A percentile compares a stretch with the other conserved stretches of the same genome.
These are phyloP conservation scores for Gambusia yucatana DNA, from an alignment of 2,797 vertebrate species.

Conservation along the genomic window DNA sequence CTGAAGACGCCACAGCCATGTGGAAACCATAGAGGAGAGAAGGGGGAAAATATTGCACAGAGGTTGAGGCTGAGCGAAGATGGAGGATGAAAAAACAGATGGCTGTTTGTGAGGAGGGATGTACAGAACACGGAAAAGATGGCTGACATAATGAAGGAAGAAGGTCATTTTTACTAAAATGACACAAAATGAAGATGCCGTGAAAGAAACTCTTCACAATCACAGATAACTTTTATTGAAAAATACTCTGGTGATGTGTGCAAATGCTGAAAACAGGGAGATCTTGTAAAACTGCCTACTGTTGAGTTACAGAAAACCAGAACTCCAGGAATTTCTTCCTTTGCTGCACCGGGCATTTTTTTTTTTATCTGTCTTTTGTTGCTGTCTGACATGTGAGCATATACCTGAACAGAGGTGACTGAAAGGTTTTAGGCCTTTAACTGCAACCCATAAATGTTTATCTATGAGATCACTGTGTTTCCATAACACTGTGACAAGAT, in stretches of 20 bases:
- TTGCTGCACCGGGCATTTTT: slow-evolving; percentile 11
- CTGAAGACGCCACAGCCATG: slow-evolving; percentile 38
- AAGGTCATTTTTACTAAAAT: background rate
- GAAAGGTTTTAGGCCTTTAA: slow-evolving; percentile 41
- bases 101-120: background rate
- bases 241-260: slow-evolving; percentile 1
- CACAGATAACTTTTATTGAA: background rate
- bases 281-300: slow-evolving; percentile 37
- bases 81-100: slow-evolving; percentile 14
- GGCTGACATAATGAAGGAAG: slow-evolving; percentile 5
- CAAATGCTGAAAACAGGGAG: slow-evolving; percentile 42
- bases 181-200: background rate
- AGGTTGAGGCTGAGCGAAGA: background rate
- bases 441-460: slow-evolving; percentile 55
- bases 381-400: slow-evolving; percentile 34
- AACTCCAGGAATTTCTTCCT: slow-evolving; percentile 38
- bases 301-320: slow-evolving; percentile 32
- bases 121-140: slow-evolving; percentile 6
- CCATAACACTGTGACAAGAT: slow-evolving; percentile 60
- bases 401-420: slow-evolving; percentile 48
- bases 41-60: slow-evolving; percentile 8
- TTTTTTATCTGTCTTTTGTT: slow-evolving; percentile 22
- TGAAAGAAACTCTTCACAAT: background rate
- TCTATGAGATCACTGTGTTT: slow-evolving; percentile 49
- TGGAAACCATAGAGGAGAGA: slow-evolving; percentile 31